These are phyloP conservation scores for Tanytarsus gracilentus DNA, from an alignment of 2,888 invertebrate species.

Conservation along the genomic window DNA sequence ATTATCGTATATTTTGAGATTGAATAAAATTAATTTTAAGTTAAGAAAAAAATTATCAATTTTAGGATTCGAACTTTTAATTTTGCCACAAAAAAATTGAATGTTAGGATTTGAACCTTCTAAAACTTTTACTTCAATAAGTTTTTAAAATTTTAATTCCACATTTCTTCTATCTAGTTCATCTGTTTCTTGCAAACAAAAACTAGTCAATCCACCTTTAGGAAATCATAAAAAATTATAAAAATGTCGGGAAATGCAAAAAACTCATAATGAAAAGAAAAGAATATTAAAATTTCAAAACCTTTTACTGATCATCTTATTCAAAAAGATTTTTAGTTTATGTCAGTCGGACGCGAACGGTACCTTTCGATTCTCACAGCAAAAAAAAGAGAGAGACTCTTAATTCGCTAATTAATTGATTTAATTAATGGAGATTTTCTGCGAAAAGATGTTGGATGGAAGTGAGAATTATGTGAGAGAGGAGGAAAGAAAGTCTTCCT, in stretches of 20 bases:
- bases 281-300: too few species aligned
- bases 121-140: too few species aligned
- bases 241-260: slow-evolving; percentile 25
- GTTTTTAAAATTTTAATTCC: too few species aligned
- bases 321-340: slow-evolving; percentile 5
- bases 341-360: slow-evolving; percentile 5
- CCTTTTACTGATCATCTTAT: too few species aligned
- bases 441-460: neutral
- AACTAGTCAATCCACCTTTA: neutral
- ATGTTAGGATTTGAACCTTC: too few species aligned
- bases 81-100: too few species aligned
- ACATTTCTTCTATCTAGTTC: too few species aligned
- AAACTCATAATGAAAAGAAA: neutral
- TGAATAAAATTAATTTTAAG: too few species aligned
- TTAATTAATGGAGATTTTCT: slow-evolving; percentile 20
- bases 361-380: neutral
- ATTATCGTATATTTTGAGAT: too few species aligned
- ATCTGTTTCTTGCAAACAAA: neutral
- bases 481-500: slow-evolving; percentile 10
- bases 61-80: too few species aligned
- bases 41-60: too few species aligned
- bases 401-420: slow-evolving; percentile 29
- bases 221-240: slow-evolving; percentile 29
- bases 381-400: too few species aligned
- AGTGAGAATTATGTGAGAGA: neutral